Conservation (phyloP, 2,888 invertebrate species). For the Spisula subtruncata region DNA sequence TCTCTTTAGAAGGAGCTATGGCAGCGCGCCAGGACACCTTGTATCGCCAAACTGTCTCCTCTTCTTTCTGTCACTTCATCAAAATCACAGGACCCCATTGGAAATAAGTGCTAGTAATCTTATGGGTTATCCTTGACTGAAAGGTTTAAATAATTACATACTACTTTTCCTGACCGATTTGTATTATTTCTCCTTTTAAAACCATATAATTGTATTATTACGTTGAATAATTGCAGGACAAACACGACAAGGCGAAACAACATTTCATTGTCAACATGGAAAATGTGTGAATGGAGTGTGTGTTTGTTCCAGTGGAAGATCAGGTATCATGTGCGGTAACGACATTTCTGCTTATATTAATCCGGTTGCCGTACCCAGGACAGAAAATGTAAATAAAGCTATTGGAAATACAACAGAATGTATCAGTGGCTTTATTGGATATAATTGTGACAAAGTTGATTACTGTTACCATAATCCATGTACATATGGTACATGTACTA, state of each 20-base stretch:
- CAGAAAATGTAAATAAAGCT: background rate
- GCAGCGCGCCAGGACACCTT: no score
- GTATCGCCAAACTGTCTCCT: no score
- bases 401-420: background rate
- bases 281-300: background rate
- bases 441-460: constrained; percentile 22
- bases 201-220: no score
- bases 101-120: no score
- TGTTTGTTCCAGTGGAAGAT: background rate
- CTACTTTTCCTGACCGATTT: no score
- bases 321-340: background rate
- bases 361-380: no score
- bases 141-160: no score
- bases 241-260: background rate
- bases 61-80: no score
- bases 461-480: background rate
- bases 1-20: no score
- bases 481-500: background rate
- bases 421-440: background rate
- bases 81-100: no score
- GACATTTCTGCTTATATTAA: background rate
- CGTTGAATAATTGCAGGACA: background rate
- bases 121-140: no score
- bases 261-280: background rate
- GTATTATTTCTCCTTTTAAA: no score